Base-by-base conservation (phyloP, 2,888 invertebrate species). In the Strigamia transsilvanica region DNA sequence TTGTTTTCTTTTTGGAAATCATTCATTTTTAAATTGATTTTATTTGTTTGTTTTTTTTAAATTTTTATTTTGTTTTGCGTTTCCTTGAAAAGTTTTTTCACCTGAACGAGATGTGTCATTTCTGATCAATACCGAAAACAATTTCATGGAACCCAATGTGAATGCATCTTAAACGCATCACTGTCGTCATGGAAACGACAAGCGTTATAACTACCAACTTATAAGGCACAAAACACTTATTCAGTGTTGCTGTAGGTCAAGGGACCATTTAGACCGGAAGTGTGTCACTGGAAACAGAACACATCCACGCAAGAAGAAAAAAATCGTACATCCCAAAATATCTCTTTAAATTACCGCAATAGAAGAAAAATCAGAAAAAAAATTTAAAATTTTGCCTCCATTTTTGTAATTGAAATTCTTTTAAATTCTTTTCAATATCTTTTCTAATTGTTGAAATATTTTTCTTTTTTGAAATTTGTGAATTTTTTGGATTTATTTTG, bases 231-330 rank as follows among this genome's bases (percentile, higher is more conserved):
- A 51, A 51, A 51, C 6, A 13, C 42, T 42, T 42, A 10, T 42
- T 42, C 10, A 42, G 42, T 42, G 42, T 42, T 42, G 42, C 51
- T 51, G 51, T 51, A 51, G 13, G 51, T 51, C 51, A 51, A 51
- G 51, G 51, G 51, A n/a, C 51, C 51, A 51, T 51, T 51, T n/a
- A 51, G 51, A 51, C 51, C 51, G 51, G 51, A 51, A 51, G 51
- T 51, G 51, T 13, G 51, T 51, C 51, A 51, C 15, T n/a, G 51
- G 15, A 51, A 51, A n/a, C 51, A 51, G 51, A 51, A 51, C 51
- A n/a, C n/a, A 51, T 6, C n/a, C 51, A n/a, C n/a, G 3, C n/a
- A n/a, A n/a, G 27, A 27, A 27, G 3, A 27, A 27, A 27, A 27
- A 27, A 27, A 27, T 27, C 27, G 3, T 27, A 27, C 27, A 27